Base-by-base conservation (phyloP, 2,797 vertebrate species). In the Tolypeutes matacus region DNA sequence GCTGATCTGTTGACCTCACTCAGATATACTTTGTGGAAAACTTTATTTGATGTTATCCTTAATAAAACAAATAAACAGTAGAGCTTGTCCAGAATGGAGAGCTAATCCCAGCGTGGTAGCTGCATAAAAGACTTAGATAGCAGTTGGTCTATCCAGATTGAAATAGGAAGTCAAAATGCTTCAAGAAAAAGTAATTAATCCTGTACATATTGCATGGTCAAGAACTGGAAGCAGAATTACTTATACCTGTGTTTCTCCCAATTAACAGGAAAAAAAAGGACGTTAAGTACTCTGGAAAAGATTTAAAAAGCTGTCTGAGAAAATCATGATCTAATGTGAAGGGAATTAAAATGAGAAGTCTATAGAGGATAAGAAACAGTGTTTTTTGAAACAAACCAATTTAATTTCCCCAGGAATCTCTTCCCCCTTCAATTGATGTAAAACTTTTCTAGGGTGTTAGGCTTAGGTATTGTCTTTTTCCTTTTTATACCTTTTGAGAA, bases 341-440 rank as follows among this genome's bases (percentile, higher is more conserved):
- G 31, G 23, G 31, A 89, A 42, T 69, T 82, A 56, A 83, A 89
- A 70, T 94, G n/a, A 70, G 86, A 53, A 27, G 11, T 77, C 53
- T 27, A 49, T 65, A 65, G 65, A 49, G 65, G 27, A 20, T 60
- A 46, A 82, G 70, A 89, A 62, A 53, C 29, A 83, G 20, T 75
- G 77, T 5, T 84, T 84, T 89, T 89, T 77, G 64, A 94, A 84
- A 8, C 34, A 56, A 84, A 58, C n/a, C 31, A 62, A 62, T n/a
- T 58, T 77, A 5, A 69, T 46, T 73, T 20, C 23, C 14, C 17
- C 2, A 36, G 46, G 53, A 88, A 73, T 82, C 13, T 34, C 56
- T 75, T 9, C 65, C 27, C 31, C 29, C n/a, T 23, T 5, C n/a
- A 67, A 21, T 34, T 76, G 64, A 23, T 69, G 15, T 17, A 60